Evolutionary conservation across 2,113 vertebrate genomes (phyloP).

Genomic region (Leptocoma aspasia): DNA sequence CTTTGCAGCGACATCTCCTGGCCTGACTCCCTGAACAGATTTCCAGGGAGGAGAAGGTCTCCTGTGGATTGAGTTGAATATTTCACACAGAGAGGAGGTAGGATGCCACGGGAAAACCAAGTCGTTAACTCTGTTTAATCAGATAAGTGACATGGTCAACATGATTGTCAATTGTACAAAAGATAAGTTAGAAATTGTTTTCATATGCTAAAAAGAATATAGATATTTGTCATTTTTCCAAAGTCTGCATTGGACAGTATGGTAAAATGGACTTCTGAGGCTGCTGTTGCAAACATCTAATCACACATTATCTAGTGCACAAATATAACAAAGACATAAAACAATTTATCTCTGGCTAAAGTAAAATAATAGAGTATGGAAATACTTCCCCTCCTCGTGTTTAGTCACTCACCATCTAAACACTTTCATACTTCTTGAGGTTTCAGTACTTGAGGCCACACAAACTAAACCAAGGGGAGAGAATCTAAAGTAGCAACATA

Average conservation of each 20-base stretch:
- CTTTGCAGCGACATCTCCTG: constrained; percentile 33
- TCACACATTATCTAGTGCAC: background rate
- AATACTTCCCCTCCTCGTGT: background rate
- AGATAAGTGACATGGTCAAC: background rate
- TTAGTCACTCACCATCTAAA: background rate
- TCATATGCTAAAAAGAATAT: background rate
- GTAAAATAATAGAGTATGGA: background rate
- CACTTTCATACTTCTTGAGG: background rate
- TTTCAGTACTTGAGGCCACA: background rate
- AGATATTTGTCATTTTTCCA: background rate
- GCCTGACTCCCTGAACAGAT: background rate
- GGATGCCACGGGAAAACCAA: background rate
- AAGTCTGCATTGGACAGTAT: background rate
- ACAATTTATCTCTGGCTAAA: background rate
- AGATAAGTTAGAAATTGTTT: background rate
- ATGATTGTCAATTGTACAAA: background rate
- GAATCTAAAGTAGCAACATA: background rate
- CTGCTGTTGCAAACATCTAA: background rate
- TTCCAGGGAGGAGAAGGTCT: background rate
- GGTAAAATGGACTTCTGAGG: background rate
- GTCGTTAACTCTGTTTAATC: background rate
- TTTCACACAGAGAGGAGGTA: background rate
- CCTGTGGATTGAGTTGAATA: accelerated
- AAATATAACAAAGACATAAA: background rate
- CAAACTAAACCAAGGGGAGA: background rate